These are phyloP conservation scores for Cinclus mexicanus DNA, from an alignment of 2,113 vertebrate genomes.

Conservation along the genomic window DNA sequence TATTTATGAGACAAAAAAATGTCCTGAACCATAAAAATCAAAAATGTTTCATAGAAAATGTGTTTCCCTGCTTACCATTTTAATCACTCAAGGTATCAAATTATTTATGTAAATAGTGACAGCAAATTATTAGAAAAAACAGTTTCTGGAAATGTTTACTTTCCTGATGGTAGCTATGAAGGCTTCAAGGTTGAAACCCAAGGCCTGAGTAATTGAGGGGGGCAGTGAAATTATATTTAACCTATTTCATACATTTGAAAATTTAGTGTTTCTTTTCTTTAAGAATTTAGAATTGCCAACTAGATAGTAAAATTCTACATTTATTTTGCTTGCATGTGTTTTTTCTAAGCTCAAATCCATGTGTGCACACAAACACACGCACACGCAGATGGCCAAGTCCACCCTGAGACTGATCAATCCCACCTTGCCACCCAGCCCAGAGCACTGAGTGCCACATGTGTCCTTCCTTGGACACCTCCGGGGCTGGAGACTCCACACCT, in stretches of 20 bases:
- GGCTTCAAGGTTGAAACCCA: background rate
- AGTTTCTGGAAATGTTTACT: background rate
- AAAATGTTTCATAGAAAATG: background rate
- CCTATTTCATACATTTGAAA: background rate
- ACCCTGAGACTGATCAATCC: background rate
- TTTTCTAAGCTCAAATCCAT: background rate
- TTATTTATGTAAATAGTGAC: background rate
- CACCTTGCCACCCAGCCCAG: background rate
- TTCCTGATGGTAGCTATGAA: background rate
- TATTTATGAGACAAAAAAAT: background rate
- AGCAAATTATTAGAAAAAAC: background rate
- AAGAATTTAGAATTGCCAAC: background rate
- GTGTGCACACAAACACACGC: background rate
- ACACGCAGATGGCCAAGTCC: fast-evolving
- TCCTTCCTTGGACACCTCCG: fast-evolving
- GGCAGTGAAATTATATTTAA: background rate
- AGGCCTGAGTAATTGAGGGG: background rate
- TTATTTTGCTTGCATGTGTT: background rate
- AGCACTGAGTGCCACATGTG: background rate
- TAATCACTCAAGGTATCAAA: background rate
- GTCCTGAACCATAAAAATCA: background rate
- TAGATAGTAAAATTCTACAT: background rate
- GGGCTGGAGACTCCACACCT: background rate
- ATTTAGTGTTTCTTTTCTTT: background rate
- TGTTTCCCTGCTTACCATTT: background rate